Evolutionary conservation across 2,113 vertebrate species (phyloP).

Genomic region (Carlito syrichta): DNA sequence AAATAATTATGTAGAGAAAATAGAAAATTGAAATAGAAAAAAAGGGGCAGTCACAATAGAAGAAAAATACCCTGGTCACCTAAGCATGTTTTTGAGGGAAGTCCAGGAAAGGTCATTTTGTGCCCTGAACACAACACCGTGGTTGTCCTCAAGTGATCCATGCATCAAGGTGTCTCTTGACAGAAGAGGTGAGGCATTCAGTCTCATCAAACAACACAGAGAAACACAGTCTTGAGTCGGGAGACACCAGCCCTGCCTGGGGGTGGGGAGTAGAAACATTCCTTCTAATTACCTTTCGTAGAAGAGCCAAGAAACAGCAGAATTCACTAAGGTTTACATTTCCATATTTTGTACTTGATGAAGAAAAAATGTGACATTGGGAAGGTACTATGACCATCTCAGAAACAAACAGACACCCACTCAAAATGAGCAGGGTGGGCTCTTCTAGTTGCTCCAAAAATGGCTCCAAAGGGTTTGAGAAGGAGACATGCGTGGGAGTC

Average conservation of each 20-base stretch:
- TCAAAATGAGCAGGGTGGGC: background rate
- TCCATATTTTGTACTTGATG: background rate
- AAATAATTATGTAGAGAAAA: background rate
- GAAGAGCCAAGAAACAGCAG: background rate
- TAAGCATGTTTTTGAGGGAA: background rate
- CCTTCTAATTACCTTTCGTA: background rate
- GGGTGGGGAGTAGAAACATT: background rate
- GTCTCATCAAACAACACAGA: background rate
- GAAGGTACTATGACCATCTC: background rate
- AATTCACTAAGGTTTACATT: background rate
- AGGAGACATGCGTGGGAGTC: background rate
- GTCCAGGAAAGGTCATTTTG: background rate
- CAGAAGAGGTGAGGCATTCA: background rate
- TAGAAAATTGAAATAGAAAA: background rate
- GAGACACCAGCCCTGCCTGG: background rate
- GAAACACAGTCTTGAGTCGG: background rate
- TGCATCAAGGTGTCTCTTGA: background rate
- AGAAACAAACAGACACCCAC: background rate
- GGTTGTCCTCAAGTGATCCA: background rate
- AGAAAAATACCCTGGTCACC: background rate
- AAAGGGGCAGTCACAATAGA: background rate
- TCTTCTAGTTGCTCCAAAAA: background rate
- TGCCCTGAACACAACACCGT: background rate
- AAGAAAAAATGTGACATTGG: background rate
- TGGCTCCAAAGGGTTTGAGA: background rate